Evolutionary conservation across 2,888 invertebrate species (phyloP).

Genomic region (Chymomyza amoena): DNA sequence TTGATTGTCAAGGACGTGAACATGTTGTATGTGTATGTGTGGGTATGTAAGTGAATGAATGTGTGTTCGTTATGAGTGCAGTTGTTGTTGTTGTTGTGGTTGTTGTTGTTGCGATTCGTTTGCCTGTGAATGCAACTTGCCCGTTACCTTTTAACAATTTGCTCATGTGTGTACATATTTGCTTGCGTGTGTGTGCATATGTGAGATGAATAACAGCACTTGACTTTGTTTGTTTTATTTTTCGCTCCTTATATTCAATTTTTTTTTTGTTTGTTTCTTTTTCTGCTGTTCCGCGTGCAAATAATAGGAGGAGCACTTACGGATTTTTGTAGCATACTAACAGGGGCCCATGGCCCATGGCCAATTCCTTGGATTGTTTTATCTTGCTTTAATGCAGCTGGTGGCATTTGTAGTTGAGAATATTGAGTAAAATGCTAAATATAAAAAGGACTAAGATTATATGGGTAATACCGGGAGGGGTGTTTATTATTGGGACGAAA

Average conservation of each 20-base stretch:
- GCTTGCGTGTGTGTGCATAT: conserved; percentile 34
- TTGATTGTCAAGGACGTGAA: conserved; percentile 70
- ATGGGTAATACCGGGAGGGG: no score
- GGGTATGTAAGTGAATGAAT: background rate
- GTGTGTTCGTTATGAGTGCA: background rate
- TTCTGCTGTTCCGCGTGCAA: conserved; percentile 46
- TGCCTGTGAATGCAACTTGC: conserved; percentile 7
- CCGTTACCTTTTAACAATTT: conserved; percentile 67
- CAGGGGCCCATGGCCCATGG: background rate
- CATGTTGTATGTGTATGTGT: conserved; percentile 50
- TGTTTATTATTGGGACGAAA: no score
- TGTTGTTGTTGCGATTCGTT: conserved; percentile 3
- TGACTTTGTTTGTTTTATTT: conserved; percentile 43
- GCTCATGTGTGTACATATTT: conserved; percentile 20
- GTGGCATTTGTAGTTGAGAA: background rate
- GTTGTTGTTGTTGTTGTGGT: background rate
- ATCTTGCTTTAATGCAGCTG: conserved; percentile 8
- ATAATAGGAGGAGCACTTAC: conserved; percentile 63
- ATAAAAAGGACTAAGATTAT: no score
- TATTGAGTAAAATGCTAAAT: background rate
- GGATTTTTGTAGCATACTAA: conserved; percentile 25
- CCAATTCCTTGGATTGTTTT: background rate
- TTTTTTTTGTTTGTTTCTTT: no score
- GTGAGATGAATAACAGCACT: conserved; percentile 67
- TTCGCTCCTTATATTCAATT: conserved; percentile 16